Conservation (phyloP, 2,888 invertebrate species). For the Macaria notata region DNA sequence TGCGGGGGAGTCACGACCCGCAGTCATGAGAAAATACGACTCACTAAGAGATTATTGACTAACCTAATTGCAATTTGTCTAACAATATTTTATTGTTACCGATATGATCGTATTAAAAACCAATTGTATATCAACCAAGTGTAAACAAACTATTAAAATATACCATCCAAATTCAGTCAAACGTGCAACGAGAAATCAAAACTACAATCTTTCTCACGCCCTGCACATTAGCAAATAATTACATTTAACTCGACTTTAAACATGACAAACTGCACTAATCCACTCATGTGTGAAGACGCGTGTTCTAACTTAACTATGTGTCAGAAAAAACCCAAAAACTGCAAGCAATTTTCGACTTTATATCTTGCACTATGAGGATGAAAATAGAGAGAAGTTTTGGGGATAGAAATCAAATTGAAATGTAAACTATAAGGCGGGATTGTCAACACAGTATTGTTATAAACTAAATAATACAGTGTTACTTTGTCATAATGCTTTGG, state of each 20-base stretch:
- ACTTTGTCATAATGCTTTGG: slow-evolving; percentile 5
- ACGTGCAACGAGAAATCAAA: slow-evolving; percentile 7
- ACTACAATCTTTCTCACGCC: slow-evolving; percentile 62
- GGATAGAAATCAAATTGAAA: slow-evolving; percentile 56
- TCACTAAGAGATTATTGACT: too few species aligned
- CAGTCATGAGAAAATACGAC: too few species aligned
- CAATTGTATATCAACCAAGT: too few species aligned
- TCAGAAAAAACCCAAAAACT: slow-evolving; percentile 35
- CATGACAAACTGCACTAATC: slow-evolving; percentile 74
- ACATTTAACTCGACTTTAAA: slow-evolving; percentile 64
- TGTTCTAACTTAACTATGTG: slow-evolving; percentile 49
- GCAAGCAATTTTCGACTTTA: slow-evolving; percentile 21
- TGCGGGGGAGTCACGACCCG: too few species aligned
- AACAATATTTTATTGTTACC: too few species aligned
- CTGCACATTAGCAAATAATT: slow-evolving; percentile 64
- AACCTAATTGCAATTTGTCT: too few species aligned
- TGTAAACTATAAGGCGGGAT: slow-evolving; percentile 72
- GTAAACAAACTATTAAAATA: too few species aligned
- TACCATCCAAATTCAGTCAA: too few species aligned
- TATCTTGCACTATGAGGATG: background rate
- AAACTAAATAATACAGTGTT: background rate
- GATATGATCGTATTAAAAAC: too few species aligned
- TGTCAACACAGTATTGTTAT: slow-evolving; percentile 37
- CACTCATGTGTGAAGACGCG: slow-evolving; percentile 71
- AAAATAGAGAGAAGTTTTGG: background rate